Evolutionary conservation across 1,140 invertebrate species (phyloP), one percentile per base, ranked within the genome.

Genomic region (Papilio xuthus): DNA sequence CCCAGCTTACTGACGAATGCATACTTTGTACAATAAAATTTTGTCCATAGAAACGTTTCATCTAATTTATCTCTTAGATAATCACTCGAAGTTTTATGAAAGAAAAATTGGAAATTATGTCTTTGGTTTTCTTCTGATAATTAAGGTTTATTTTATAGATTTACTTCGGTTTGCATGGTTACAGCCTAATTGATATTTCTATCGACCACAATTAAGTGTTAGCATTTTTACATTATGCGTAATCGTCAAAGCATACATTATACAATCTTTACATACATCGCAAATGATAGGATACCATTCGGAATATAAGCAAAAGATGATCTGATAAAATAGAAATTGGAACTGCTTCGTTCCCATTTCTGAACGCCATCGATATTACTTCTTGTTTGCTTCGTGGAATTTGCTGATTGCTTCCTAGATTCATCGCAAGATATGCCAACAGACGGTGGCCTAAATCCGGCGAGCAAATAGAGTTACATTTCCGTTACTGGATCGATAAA

Each of bases 401-500:
- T 81, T 71, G 80, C 77, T 84, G 86, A 88, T 87, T 86, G 82
- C 82, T 73, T 84, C 78, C 78, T 80, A 81, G 82, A 86, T 85
- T 83, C 82, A 85, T 71, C 78, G 75, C 75, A 23, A 78, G 84
- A 83, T 85, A 82, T 80, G 44, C 78, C 73, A 60, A 77, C 47
- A 71, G 79, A 78, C 37, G 71, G 71, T 82, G 83, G 83, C 84
- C 86, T 82, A 82, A 80, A 85, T 86, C 73, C 74, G 69, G 75
- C 85, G 78, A 84, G 84, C 78, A 85, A 85, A 87, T 85, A 85
- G 84, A 84, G 79, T 85, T 82, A 81, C 81, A 82, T 85, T 82
- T 81, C 80, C 80, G 79, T 72, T 78, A 53, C 77, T 20, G 26
- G 60, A 78, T 67, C 41, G 44, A 44, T 47, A 41, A 71, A 70